Evolutionary conservation across 2,113 vertebrate genomes (phyloP), one percentile per base, ranked within the genome.

Genomic region (Mastomys coucha): DNA sequence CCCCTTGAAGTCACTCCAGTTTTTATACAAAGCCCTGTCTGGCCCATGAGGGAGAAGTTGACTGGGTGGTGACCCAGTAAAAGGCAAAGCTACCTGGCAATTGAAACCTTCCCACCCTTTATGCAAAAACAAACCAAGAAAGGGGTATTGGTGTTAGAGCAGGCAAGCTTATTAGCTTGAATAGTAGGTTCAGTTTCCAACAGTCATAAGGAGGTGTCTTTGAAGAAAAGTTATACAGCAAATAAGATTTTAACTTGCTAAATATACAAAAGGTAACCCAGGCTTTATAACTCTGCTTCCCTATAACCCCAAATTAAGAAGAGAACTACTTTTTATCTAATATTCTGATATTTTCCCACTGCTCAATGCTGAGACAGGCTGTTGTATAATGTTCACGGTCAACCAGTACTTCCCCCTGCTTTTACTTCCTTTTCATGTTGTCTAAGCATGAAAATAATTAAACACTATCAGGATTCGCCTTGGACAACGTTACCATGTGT

Each of bases 381-480:
- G 19, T 33, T 72, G 60, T 89, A 4, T n/a, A 7, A 36, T 28
- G 56, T 42, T 88, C 77, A 58, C 22, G 1, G 20, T 31, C 58
- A 93, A 11, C 0, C 26, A 2, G 13, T 73, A 20, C 20, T 26
- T 60, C 58, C 49, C 22, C 51, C 86, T 42, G 1, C 75, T 86
- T 87, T 22, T 39, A 24, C 85, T 33, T 92, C 86, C 73, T 85
- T 88, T 94, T 93, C 78, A 93, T 72, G 65, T 60, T 45, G 12
- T 70, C 69, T 63, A 1, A 73, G 31, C 6, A 7, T 56, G 33
- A 42, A 6, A 5, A 39, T 91, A 81, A 96, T 67, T 63, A 63
- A 94, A 90, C 42, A 88, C 88, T 91, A 42, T 65, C 65, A 77
- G 60, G 85, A 92, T 91, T 89, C 82, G 76, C 77, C 80, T 58